Percentiles rank a stretch among this genome's conserved stretches.
Evolutionary conservation across 2,888 invertebrate species (phyloP).

Genomic region (Diloba caeruleocephala): DNA sequence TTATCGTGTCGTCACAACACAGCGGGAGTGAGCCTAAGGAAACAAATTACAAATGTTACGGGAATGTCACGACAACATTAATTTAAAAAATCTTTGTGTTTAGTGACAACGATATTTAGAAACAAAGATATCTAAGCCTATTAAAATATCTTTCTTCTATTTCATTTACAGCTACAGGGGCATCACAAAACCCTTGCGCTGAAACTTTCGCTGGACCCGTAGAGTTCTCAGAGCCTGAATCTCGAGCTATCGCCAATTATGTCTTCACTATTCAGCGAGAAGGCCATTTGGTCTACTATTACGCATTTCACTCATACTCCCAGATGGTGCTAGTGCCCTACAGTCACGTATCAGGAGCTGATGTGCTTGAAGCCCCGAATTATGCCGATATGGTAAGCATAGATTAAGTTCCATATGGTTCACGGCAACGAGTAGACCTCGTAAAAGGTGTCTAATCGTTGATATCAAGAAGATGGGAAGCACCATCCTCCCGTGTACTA

Average conservation of each 20-base stretch:
- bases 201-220: conserved; percentile 86
- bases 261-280: conserved; percentile 61
- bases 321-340: conserved; percentile 87
- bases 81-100: no score
- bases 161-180: conserved; percentile 70
- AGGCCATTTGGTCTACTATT: conserved; percentile 79
- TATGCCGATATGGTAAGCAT: conserved; percentile 79
- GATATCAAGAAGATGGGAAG: no score
- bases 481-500: no score
- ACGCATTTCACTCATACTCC: conserved; percentile 89
- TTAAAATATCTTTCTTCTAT: not conserved
- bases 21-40: no score
- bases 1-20: no score
- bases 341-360: conserved; percentile 70
- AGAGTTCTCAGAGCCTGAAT: conserved; percentile 89
- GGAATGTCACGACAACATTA: no score
- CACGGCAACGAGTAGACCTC: no score
- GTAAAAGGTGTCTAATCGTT: no score
- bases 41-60: no score
- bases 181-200: conserved; percentile 80
- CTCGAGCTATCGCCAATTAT: conserved; percentile 77
- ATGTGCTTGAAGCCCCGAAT: conserved; percentile 66
- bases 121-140: no score
- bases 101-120: no score
- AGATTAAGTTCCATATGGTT: not conserved